Percentiles rank a stretch among this genome's conserved stretches.
Evolutionary conservation across 2,797 vertebrate species (phyloP).

Genomic region (Necrosyrtes monachus): DNA sequence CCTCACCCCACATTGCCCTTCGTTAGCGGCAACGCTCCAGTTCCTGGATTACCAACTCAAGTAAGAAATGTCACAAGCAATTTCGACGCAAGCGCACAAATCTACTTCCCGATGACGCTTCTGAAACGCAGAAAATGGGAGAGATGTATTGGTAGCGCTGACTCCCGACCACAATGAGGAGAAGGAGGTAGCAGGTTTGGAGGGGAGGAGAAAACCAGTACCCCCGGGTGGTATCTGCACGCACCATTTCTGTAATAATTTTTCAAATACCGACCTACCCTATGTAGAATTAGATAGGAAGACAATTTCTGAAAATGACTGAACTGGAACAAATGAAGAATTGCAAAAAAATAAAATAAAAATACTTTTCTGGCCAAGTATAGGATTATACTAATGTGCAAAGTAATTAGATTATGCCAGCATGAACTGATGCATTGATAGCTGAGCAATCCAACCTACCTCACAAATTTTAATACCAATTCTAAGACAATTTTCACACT

Average conservation of each 20-base stretch:
- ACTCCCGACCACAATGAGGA: neutral
- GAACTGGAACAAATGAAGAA: neutral
- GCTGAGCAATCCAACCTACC: neutral
- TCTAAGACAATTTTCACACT: neutral
- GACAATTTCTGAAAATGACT: neutral
- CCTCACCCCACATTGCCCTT: neutral
- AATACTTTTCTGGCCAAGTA: neutral
- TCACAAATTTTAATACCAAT: neutral
- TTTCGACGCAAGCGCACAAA: neutral
- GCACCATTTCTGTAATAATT: neutral
- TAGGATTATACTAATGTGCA: neutral
- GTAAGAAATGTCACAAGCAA: neutral
- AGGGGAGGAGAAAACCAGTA: neutral
- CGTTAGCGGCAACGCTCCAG: accelerated
- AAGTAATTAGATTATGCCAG: neutral
- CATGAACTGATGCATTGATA: neutral
- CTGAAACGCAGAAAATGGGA: neutral
- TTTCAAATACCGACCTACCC: neutral
- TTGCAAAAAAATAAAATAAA: neutral
- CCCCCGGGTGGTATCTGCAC: neutral
- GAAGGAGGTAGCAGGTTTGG: neutral
- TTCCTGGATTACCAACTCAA: neutral
- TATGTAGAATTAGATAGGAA: neutral
- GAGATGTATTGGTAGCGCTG: neutral
- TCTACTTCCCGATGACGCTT: neutral